Base-by-base conservation (phyloP, 1,140 invertebrate species). In the Lepidotrigona ventralis region DNA sequence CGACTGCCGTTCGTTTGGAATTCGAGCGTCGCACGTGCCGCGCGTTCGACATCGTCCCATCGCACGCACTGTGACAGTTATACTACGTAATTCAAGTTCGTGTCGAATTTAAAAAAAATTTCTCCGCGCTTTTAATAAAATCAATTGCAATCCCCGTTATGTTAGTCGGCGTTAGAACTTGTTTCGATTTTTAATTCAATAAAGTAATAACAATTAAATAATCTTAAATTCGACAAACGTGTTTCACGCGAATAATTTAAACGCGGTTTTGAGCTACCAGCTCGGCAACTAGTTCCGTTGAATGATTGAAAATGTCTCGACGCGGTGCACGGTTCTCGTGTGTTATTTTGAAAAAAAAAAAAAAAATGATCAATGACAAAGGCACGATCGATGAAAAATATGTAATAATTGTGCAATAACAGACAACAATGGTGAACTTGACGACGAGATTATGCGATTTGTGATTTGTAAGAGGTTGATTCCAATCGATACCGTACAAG, bases 21-120 rank as follows among this genome's bases (percentile, higher is more conserved):
- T 56, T 19, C 15, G 12, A 76, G 66, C 21, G 19, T 54, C 46
- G 71, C 82, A 70, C 82, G 66, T 77, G 76, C n/a, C 21, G 19
- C 70, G 75, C 72, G 11, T 53, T 51, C 33, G 26, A 3, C 26
- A 23, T n/a, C 14, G 4, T 51, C 19, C 23, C 15, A 19, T 70
- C 60, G 19, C 26, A 14, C 39, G 26, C 17, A 56, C 15, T 19
- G 33, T 33, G 46, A 56, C 21, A 19, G 15, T 29, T 19, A 9
- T 23, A 17, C 56, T 51, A 51, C 66, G 21, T 21, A 19, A 33
- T 21, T 39, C n/a, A 56, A 69, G n/a, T 63, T 29, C 14, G 8
- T 17, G 26, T 64, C 15, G 19, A 14, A 0, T n/a, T 60, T 60
- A 4, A 60, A 0, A 60, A 8, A n/a, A 8, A 46, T 46, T 12